These are phyloP conservation scores for Sciurus vulgaris DNA, from an alignment of 2,797 vertebrate species.

Conservation along the genomic window DNA sequence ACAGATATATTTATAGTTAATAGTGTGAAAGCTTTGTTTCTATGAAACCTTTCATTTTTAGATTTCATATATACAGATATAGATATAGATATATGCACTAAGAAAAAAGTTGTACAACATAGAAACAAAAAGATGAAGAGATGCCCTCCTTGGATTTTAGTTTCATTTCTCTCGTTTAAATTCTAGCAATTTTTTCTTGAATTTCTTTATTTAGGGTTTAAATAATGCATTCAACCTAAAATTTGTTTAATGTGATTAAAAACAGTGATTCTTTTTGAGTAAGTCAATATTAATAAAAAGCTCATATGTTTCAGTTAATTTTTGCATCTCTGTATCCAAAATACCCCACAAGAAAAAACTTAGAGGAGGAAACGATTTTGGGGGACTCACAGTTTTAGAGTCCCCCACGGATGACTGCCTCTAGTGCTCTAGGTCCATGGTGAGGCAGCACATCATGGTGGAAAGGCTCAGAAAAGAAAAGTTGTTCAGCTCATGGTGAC, in stretches of 20 bases:
- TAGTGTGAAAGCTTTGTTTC: slow-evolving; percentile 1
- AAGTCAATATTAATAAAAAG: neutral
- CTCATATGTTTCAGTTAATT: neutral
- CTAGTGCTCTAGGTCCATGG: too few relatives aligned
- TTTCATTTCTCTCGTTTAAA: neutral
- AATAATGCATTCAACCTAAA: neutral
- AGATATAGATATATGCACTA: neutral
- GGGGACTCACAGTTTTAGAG: too few relatives aligned
- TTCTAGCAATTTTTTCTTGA: neutral
- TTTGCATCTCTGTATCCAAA: too few relatives aligned
- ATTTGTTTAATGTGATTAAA: neutral
- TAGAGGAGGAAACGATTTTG: too few relatives aligned
- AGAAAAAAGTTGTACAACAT: neutral
- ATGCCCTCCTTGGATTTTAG: neutral
- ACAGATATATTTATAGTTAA: slow-evolving; percentile 37
- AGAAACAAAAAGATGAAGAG: neutral
- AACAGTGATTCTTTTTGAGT: neutral
- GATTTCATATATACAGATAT: neutral
- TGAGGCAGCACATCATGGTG: too few relatives aligned
- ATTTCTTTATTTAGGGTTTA: neutral
- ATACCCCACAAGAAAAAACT: too few relatives aligned
- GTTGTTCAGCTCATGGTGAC: too few relatives aligned
- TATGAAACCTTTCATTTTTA: slow-evolving; percentile 34
- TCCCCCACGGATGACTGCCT: too few relatives aligned
- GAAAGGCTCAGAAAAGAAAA: too few relatives aligned